phyloP scores from a whole-genome alignment of 2,888 invertebrate species.

The Mythimna vitellina region DNA sequence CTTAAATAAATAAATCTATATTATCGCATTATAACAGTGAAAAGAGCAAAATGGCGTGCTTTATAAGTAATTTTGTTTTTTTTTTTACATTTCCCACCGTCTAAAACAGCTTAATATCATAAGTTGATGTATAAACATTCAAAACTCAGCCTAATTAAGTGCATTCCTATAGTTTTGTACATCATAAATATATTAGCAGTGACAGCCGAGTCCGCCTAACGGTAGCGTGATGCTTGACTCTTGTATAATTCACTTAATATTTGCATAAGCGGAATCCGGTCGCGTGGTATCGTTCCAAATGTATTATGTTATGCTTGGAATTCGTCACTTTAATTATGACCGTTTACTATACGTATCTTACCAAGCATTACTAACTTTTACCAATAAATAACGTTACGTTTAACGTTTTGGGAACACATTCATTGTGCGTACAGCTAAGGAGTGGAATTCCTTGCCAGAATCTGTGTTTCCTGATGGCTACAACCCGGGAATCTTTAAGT shows the following conservation, averaged over 20 bases:
- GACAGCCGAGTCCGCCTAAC: slow-evolving; percentile 50
- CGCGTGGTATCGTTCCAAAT: slow-evolving; percentile 44
- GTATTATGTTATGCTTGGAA: slow-evolving; percentile 46
- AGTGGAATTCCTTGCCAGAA: no score
- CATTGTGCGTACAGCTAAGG: no score
- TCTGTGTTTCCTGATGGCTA: no score
- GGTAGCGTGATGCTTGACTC: slow-evolving; percentile 63
- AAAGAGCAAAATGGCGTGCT: no score
- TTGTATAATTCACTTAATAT: slow-evolving; percentile 59
- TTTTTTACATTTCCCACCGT: not conserved
- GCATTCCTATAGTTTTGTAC: slow-evolving; percentile 41
- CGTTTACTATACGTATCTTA: not conserved
- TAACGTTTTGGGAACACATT: no score
- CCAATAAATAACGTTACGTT: no score
- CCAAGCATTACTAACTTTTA: not conserved
- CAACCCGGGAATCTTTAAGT: no score
- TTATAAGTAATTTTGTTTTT: not conserved
- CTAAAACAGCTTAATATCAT: not conserved
- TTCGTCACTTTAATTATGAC: slow-evolving; percentile 34
- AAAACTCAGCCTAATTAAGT: slow-evolving; percentile 33
- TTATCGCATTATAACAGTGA: no score
- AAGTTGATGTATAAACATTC: slow-evolving; percentile 7
- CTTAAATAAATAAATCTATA: no score
- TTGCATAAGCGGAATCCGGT: slow-evolving; percentile 63
- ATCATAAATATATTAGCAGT: slow-evolving; percentile 50